Evolutionary conservation across 2,888 invertebrate species (phyloP).

Genomic region (Deladenus siricidicola): DNA sequence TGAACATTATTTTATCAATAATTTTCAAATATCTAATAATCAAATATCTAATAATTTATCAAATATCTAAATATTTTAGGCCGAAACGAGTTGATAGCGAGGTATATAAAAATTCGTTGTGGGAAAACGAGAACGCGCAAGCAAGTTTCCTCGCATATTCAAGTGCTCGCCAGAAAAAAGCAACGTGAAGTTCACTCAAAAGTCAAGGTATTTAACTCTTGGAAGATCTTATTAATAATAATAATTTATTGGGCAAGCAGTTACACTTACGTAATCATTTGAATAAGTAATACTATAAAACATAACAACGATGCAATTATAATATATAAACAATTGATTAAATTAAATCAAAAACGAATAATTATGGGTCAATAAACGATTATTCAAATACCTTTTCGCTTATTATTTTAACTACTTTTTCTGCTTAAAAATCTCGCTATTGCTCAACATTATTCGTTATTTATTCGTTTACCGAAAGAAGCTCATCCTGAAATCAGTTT

Average conservation of each 20-base stretch:
- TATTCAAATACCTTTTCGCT: neutral
- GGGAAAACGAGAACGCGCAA: conserved; percentile 98
- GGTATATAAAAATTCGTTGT: conserved; percentile 97
- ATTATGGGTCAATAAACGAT: too few species aligned
- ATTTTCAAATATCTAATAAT: too few species aligned
- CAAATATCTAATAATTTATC: neutral
- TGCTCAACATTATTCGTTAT: too few species aligned
- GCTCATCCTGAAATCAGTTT: neutral
- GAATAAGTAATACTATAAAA: too few species aligned
- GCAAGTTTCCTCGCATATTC: conserved; percentile 99
- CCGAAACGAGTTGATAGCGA: conserved; percentile 97
- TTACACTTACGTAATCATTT: neutral
- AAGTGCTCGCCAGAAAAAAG: conserved; percentile 95
- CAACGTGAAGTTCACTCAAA: conserved; percentile 94
- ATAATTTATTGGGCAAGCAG: too few species aligned
- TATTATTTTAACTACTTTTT: neutral
- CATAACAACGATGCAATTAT: neutral
- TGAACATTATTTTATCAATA: too few species aligned
- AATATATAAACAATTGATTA: neutral
- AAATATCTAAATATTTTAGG: conserved; percentile 64
- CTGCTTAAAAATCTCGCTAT: neutral
- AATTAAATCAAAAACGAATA: too few species aligned
- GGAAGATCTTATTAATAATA: neutral
- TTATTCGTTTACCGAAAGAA: too few species aligned
- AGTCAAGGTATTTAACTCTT: conserved; percentile 65